phyloP scores from a whole-genome alignment of 1,140 invertebrate species.

The Sitophilus oryzae region DNA sequence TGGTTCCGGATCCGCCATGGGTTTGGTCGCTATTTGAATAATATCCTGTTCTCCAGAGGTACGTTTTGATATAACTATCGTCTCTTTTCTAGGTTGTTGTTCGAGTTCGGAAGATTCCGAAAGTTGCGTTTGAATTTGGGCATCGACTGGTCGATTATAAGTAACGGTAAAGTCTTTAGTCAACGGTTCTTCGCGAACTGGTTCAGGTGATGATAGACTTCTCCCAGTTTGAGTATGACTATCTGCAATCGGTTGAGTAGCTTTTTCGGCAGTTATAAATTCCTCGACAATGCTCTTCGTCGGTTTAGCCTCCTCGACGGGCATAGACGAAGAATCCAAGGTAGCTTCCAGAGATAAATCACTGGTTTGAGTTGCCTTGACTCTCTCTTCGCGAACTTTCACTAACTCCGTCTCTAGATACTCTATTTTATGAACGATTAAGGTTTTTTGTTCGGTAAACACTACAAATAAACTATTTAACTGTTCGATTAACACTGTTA shows the following conservation, averaged over 20 bases:
- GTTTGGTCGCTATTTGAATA: conserved; percentile 68
- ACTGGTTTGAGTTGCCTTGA: conserved; percentile 15
- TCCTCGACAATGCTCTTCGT: conserved; percentile 29
- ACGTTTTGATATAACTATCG: conserved; percentile 64
- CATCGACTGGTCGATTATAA: conserved; percentile 50
- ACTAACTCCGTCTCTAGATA: conserved; percentile 44
- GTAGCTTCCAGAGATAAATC: conserved; percentile 51
- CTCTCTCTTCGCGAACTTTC: conserved; percentile 41
- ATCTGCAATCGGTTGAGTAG: conserved; percentile 32
- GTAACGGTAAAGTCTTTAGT: conserved; percentile 46
- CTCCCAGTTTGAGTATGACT: conserved; percentile 55
- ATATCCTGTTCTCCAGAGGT: conserved; percentile 64
- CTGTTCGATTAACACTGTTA: conserved; percentile 52
- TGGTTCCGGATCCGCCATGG: conserved; percentile 48
- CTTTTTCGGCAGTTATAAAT: conserved; percentile 27
- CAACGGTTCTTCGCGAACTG: conserved; percentile 13
- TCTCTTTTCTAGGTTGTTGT: conserved; percentile 50
- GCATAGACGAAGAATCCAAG: conserved; percentile 56
- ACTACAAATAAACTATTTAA: conserved; percentile 50
- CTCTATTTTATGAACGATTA: conserved; percentile 53
- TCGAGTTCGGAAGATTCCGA: conserved; percentile 39
- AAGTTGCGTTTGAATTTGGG: conserved; percentile 57
- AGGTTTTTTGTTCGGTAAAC: conserved; percentile 51
- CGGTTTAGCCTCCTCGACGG: conserved; percentile 49
- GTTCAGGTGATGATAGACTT: conserved; percentile 45